phyloP scores from a whole-genome alignment of 2,797 vertebrate genomes.

The Pogoniulus pusillus region DNA sequence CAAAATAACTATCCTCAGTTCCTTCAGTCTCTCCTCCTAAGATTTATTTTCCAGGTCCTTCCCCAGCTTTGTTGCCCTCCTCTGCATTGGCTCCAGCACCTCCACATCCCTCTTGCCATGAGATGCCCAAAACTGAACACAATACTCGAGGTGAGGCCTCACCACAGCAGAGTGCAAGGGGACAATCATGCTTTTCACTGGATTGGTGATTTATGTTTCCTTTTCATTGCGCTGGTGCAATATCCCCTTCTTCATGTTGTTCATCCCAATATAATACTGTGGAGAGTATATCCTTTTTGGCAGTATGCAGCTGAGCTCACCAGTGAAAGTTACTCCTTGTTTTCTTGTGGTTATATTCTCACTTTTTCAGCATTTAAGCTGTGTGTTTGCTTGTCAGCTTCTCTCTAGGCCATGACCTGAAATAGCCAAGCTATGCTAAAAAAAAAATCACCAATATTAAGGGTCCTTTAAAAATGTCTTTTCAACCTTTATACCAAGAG shows the following conservation, averaged over 20 bases:
- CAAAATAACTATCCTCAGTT: too few relatives aligned
- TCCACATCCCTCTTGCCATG: too few relatives aligned
- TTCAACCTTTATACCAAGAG: background rate
- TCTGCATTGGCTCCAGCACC: too few relatives aligned
- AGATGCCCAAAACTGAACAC: too few relatives aligned
- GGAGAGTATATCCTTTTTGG: background rate
- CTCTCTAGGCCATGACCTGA: background rate
- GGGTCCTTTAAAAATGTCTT: background rate
- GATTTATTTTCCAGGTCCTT: too few relatives aligned
- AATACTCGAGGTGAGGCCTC: too few relatives aligned
- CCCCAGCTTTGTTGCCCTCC: too few relatives aligned
- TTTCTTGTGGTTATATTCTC: background rate
- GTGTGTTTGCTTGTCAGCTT: background rate
- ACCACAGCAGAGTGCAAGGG: too few relatives aligned
- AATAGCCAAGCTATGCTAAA: background rate
- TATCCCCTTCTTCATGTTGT: background rate
- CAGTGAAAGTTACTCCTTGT: background rate
- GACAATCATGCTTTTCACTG: background rate
- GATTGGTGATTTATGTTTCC: background rate
- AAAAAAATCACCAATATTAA: background rate
- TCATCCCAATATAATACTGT: background rate
- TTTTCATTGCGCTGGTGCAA: background rate
- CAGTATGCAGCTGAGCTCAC: background rate
- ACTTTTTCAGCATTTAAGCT: background rate
- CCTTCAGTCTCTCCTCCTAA: too few relatives aligned